Percentiles rank a stretch among this genome's conserved stretches.
Conservation (phyloP, 2,888 invertebrate genomes). For the Drosophila kanekoi region DNA sequence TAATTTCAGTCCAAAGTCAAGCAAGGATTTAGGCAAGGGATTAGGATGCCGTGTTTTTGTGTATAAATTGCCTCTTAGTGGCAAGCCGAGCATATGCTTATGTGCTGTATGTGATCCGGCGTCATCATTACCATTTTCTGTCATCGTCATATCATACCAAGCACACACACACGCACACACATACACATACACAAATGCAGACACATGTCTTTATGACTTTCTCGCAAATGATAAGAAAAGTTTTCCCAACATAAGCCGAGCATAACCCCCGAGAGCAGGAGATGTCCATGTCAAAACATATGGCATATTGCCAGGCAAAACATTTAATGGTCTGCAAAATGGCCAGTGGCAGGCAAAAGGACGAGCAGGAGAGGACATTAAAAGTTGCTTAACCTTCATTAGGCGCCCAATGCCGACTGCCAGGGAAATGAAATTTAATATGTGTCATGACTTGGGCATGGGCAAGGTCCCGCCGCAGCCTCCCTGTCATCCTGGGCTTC, state of each 20-base stretch:
- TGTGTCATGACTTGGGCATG: constrained; percentile 58
- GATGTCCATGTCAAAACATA: constrained; percentile 74
- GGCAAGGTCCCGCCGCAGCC: background rate
- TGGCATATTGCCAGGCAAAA: constrained; percentile 81
- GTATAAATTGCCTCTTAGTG: constrained; percentile 46
- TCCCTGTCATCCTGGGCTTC: constrained; percentile 13
- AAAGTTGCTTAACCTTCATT: constrained; percentile 82
- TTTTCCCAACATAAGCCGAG: constrained; percentile 51
- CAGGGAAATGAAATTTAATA: constrained; percentile 76
- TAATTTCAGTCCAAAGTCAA: constrained; percentile 20
- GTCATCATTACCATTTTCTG: constrained; percentile 73
- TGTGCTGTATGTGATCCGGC: constrained; percentile 39
- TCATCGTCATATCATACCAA: constrained; percentile 57
- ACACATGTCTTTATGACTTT: constrained; percentile 70
- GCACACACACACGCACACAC: constrained; percentile 32
- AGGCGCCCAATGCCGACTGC: constrained; percentile 58
- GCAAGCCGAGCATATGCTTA: constrained; percentile 64
- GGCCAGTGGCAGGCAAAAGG: constrained; percentile 44
- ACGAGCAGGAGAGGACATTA: constrained; percentile 62
- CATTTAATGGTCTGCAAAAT: constrained; percentile 79
- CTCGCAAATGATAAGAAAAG: constrained; percentile 75
- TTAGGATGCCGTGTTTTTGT: constrained; percentile 6
- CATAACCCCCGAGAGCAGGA: constrained; percentile 14
- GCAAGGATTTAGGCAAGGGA: constrained; percentile 18
- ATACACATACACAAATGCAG: constrained; percentile 7